These are phyloP conservation scores for Ormyrus nitidulus DNA, from an alignment of 2,888 invertebrate genomes.

Conservation along the genomic window DNA sequence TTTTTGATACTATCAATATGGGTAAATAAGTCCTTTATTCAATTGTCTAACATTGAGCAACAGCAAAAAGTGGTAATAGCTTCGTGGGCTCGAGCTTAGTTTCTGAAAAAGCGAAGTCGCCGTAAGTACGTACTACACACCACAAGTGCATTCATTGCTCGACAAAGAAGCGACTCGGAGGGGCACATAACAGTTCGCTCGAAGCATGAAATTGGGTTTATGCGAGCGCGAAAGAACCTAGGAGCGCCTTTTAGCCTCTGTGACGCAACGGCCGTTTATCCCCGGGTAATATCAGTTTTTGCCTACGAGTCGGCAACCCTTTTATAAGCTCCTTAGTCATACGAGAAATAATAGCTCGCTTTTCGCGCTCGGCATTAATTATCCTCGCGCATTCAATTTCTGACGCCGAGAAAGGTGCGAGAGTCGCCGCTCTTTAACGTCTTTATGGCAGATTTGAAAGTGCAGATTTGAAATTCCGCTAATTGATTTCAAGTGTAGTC, in stretches of 20 bases:
- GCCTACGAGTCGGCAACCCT: slow-evolving; percentile 10
- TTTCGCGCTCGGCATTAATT: slow-evolving; percentile 31
- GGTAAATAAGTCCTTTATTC: too few species aligned
- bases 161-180: not conserved
- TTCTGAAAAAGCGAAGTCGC: too few species aligned
- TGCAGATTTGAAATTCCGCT: too few species aligned
- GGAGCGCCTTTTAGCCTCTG: not conserved
- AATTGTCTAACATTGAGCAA: too few species aligned
- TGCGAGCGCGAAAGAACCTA: not conserved
- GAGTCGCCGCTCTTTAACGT: not conserved
- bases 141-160: slow-evolving; percentile 14
- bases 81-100: too few species aligned
- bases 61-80: too few species aligned
- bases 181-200: not conserved
- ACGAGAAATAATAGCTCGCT: not conserved
- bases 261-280: slow-evolving; percentile 39
- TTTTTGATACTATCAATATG: too few species aligned
- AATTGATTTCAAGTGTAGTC: too few species aligned
- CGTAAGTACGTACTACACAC: not conserved
- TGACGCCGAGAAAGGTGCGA: not conserved
- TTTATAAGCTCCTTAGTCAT: slow-evolving; percentile 24
- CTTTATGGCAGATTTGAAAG: slow-evolving; percentile 10
- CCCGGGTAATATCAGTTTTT: slow-evolving; percentile 22
- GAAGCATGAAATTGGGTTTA: slow-evolving; percentile 49
- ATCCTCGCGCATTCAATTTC: slow-evolving; percentile 20